Evolutionary conservation across 2,797 vertebrate species (phyloP).

Genomic region (Rhinatrema bivittatum): DNA sequence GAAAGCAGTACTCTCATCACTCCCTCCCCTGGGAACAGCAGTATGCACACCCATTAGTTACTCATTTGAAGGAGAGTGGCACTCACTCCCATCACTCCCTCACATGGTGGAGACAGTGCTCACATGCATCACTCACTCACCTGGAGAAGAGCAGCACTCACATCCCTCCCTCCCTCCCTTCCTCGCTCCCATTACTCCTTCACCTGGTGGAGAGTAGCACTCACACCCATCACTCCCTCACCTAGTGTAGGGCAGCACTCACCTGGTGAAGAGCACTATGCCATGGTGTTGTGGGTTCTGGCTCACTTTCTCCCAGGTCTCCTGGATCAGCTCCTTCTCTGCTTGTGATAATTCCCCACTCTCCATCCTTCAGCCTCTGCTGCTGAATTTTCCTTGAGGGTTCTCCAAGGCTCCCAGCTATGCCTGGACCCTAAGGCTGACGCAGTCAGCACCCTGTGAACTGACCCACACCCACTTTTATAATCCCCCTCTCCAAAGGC

Average conservation of each 20-base stretch:
- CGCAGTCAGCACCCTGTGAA: not conserved
- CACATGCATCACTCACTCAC: conserved; percentile 26
- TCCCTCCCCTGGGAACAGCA: too few relatives aligned
- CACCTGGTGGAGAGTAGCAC: not conserved
- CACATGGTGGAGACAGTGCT: not conserved
- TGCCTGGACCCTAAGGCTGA: not conserved
- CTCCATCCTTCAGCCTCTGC: conserved; percentile 39
- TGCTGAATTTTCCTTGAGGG: too few relatives aligned
- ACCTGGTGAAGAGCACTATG: conserved; percentile 79
- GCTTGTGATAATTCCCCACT: conserved; percentile 25
- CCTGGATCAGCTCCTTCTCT: conserved; percentile 77
- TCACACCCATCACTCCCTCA: conserved; percentile 20
- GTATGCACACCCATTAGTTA: conserved; percentile 45
- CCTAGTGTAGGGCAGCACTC: conserved; percentile 76
- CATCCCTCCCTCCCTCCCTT: not conserved
- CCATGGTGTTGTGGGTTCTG: conserved; percentile 84
- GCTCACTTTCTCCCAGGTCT: conserved; percentile 83
- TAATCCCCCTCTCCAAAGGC: not conserved
- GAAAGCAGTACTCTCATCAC: not conserved
- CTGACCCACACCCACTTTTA: not conserved
- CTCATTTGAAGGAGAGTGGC: not conserved
- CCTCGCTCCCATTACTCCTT: too few relatives aligned
- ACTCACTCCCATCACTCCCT: not conserved
- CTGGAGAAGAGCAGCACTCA: conserved; percentile 72
- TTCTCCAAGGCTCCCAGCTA: not conserved